Evolutionary conservation across 2,797 vertebrate species (phyloP).

Genomic region (Bryconaethiops microstoma): DNA sequence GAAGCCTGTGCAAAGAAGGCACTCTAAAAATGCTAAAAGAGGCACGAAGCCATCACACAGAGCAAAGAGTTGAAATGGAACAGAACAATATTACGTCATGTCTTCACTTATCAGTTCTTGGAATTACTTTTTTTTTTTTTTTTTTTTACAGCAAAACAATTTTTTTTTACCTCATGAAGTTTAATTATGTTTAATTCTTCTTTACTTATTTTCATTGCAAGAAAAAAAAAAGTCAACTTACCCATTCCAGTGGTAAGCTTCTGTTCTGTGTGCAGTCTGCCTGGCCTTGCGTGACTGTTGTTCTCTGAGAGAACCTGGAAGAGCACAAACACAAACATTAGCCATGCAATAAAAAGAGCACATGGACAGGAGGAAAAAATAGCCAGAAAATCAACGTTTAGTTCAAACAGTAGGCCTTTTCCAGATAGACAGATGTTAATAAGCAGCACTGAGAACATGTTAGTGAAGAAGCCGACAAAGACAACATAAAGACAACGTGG

Average conservation of each 20-base stretch:
- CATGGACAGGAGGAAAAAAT: not conserved
- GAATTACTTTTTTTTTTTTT: conserved; percentile 26
- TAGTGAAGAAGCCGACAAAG: conserved; percentile 74
- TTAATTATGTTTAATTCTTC: not conserved
- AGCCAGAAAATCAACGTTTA: conserved; percentile 57
- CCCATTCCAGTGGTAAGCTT: conserved; percentile 84
- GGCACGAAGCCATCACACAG: conserved; percentile 54
- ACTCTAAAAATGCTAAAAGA: conserved; percentile 33
- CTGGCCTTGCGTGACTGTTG: conserved; percentile 78
- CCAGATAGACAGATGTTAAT: conserved; percentile 84
- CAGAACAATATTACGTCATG: conserved; percentile 41
- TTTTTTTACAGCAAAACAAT: not conserved
- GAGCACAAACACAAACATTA: conserved; percentile 58
- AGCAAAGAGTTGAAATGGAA: conserved; percentile 53
- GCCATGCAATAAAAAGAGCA: conserved; percentile 9
- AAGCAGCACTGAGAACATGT: conserved; percentile 81
- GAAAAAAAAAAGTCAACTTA: conserved; percentile 65
- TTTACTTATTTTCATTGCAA: not conserved
- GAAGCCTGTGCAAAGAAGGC: conserved; percentile 56
- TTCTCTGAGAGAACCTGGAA: conserved; percentile 85
- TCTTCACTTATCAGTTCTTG: conserved; percentile 32
- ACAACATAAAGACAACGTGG: conserved; percentile 62
- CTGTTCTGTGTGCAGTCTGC: conserved; percentile 82
- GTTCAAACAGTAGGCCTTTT: conserved; percentile 66
- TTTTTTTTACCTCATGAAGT: not conserved